Conservation (phyloP, 2,888 invertebrate genomes). For the Idaea dimidiata region DNA sequence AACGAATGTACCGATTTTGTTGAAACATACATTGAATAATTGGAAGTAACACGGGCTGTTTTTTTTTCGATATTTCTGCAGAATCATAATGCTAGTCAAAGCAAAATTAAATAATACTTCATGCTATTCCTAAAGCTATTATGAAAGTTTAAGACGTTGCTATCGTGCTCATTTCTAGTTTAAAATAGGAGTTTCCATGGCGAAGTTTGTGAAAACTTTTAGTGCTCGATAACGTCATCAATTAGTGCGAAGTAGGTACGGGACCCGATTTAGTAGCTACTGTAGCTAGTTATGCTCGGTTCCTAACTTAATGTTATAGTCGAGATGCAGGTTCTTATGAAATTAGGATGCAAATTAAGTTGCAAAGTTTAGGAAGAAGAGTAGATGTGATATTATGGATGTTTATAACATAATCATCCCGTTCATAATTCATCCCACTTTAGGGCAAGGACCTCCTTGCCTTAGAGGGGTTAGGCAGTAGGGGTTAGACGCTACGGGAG, state of each 20-base stretch:
- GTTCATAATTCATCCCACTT: no score
- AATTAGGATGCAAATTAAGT: neutral
- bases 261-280: conserved; percentile 15
- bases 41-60: no score
- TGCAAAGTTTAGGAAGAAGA: no score
- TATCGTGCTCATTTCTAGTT: conserved; percentile 57
- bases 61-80: no score
- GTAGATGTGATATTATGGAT: no score
- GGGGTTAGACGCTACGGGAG: no score
- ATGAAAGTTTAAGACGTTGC: conserved; percentile 54
- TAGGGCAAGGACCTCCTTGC: no score
- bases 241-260: conserved; percentile 53
- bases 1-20: no score
- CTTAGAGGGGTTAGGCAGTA: no score
- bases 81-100: neutral
- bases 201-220: conserved; percentile 57
- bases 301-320: neutral
- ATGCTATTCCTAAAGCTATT: conserved; percentile 46
- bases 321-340: neutral
- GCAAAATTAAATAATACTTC: conserved; percentile 30
- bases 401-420: no score
- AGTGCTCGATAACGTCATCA: conserved; percentile 69
- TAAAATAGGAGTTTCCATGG: conserved; percentile 67
- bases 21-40: no score
- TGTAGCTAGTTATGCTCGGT: neutral